These are phyloP conservation scores for Campylorhamphus procurvoides DNA, from an alignment of 2,113 vertebrate genomes.

Conservation along the genomic window DNA sequence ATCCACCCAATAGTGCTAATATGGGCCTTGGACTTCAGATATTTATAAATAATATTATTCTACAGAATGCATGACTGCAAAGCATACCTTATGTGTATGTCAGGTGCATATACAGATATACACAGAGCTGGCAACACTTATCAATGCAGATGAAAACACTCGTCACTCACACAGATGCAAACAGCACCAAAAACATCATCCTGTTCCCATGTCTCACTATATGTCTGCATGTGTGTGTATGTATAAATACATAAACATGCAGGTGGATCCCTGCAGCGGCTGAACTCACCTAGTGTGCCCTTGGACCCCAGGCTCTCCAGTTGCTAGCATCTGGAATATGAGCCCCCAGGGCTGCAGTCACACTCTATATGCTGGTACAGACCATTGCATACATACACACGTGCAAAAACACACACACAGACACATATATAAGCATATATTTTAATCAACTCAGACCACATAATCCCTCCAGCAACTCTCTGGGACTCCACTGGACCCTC, in stretches of 20 bases:
- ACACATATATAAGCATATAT: neutral
- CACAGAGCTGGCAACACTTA: neutral
- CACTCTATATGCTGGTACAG: neutral
- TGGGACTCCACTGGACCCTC: neutral
- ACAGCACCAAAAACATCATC: neutral
- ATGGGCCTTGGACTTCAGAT: neutral
- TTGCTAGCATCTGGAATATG: rapidly evolving
- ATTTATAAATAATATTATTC: neutral
- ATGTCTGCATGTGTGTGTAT: rapidly evolving
- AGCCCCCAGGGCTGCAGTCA: rapidly evolving
- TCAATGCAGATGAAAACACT: neutral
- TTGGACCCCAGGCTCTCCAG: neutral
- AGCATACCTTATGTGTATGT: neutral
- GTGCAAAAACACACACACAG: rapidly evolving
- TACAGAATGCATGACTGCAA: neutral
- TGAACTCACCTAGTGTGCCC: neutral
- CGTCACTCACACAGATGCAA: neutral
- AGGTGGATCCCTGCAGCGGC: neutral
- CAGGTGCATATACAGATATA: neutral
- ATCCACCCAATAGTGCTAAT: neutral
- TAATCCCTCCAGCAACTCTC: neutral
- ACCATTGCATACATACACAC: rapidly evolving
- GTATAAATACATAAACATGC: neutral
- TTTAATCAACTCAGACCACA: neutral
- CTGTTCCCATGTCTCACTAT: neutral